A percentile compares a stretch with the other conserved stretches of the same genome.
These are phyloP conservation scores for Pristiophorus japonicus DNA, from an alignment of 2,113 vertebrate species.

Conservation along the genomic window DNA sequence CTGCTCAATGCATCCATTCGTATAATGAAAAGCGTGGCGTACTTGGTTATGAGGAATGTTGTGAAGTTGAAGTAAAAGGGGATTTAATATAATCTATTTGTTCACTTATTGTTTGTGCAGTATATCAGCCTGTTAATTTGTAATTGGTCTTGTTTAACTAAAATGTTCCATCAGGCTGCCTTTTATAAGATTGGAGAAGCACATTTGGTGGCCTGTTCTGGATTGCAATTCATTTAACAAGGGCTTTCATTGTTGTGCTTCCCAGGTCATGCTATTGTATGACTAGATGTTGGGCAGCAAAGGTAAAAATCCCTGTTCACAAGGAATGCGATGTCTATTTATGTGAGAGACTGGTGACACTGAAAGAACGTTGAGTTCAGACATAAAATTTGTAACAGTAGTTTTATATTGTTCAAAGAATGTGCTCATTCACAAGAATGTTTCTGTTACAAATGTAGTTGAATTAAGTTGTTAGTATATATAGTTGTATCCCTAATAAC, in stretches of 20 bases:
- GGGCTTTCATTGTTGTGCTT: background rate
- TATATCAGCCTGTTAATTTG: background rate
- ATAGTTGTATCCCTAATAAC: background rate
- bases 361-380: background rate
- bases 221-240: background rate
- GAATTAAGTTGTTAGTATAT: background rate
- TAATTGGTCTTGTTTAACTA: background rate
- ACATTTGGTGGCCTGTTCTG: background rate
- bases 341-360: background rate
- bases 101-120: background rate
- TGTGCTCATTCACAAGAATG: background rate
- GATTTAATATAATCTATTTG: background rate
- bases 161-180: background rate
- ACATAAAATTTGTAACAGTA: background rate
- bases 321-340: background rate
- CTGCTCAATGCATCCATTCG: too few relatives aligned
- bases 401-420: background rate
- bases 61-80: background rate
- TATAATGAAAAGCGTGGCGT: background rate
- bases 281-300: background rate
- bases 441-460: background rate
- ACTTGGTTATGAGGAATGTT: background rate
- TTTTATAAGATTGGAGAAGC: background rate
- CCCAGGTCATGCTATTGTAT: background rate
- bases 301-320: background rate